Percentiles rank a stretch among this genome's conserved stretches.
phyloP scores from a whole-genome alignment of 2,888 invertebrate genomes.

The Odontocolon sp. region DNA sequence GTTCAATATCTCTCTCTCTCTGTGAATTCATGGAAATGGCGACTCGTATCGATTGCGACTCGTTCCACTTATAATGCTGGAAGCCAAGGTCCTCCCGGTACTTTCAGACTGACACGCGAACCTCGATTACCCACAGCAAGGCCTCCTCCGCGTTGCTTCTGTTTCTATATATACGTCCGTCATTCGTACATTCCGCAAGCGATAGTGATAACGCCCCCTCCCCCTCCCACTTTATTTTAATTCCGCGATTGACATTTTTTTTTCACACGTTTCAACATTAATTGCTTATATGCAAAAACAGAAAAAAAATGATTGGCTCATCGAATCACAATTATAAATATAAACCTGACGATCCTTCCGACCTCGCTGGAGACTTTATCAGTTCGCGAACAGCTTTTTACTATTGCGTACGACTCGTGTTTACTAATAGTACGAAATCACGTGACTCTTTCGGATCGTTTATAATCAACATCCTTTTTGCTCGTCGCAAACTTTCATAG shows the following conservation, averaged over 20 bases:
- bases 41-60: constrained; percentile 54
- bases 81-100: constrained; percentile 62
- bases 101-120: constrained; percentile 53
- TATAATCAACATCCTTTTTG: neutral
- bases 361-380: too few relatives aligned
- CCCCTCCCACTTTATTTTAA: too few relatives aligned
- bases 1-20: constrained; percentile 61
- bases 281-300: too few relatives aligned
- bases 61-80: constrained; percentile 54
- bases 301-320: too few relatives aligned
- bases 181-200: constrained; percentile 17
- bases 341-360: too few relatives aligned
- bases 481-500: too few relatives aligned
- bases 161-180: neutral
- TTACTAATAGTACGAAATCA: constrained; percentile 41
- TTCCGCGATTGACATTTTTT: too few relatives aligned
- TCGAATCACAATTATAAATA: too few relatives aligned
- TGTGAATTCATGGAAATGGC: constrained; percentile 59
- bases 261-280: neutral
- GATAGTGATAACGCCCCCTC: too few relatives aligned
- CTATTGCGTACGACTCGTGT: constrained; percentile 17
- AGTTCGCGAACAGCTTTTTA: too few relatives aligned
- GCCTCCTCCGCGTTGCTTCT: neutral
- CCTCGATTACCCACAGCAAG: constrained; percentile 19
- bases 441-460: constrained; percentile 3